phyloP scores from a whole-genome alignment of 2,797 vertebrate genomes.

The Fistularia tabacaria region DNA sequence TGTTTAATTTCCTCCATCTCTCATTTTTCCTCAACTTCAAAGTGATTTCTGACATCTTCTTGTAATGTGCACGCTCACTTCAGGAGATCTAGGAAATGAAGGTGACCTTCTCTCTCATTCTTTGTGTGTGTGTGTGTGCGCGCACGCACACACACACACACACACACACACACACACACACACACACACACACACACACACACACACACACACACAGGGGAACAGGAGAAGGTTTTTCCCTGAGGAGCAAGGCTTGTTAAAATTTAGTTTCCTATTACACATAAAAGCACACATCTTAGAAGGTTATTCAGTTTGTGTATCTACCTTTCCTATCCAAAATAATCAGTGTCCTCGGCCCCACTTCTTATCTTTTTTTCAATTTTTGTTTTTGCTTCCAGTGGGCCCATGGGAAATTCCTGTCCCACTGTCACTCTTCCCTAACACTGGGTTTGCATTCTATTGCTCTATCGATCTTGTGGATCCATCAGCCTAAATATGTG shows the following conservation, averaged over 20 bases:
- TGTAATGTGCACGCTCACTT: slow-evolving; percentile 23
- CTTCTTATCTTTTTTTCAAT: slow-evolving; percentile 3
- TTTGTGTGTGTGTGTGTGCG: slow-evolving; percentile 32
- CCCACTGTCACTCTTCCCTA: slow-evolving; percentile 47
- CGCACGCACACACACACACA: slow-evolving; percentile 14
- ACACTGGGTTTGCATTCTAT: slow-evolving; percentile 31
- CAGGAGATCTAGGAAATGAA: slow-evolving; percentile 46
- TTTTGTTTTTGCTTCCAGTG: slow-evolving; percentile 40
- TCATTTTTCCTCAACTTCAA: slow-evolving; percentile 28
- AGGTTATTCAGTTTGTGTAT: slow-evolving; percentile 30
- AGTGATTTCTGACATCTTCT: slow-evolving; percentile 16
- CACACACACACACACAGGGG: slow-evolving; percentile 13
- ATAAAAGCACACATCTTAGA: slow-evolving; percentile 14
- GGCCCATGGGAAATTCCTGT: slow-evolving; percentile 30
- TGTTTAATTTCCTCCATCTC: slow-evolving; percentile 61
- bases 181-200: slow-evolving; percentile 7
- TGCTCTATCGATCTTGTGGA: slow-evolving; percentile 55
- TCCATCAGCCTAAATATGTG: slow-evolving; percentile 34
- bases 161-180: slow-evolving; percentile 17
- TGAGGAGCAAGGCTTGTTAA: slow-evolving; percentile 32
- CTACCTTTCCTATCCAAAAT: slow-evolving; percentile 14
- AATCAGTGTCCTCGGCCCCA: not conserved
- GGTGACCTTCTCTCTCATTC: slow-evolving; percentile 41
- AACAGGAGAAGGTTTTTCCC: slow-evolving; percentile 13
- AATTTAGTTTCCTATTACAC: slow-evolving; percentile 29